Percentiles rank a stretch among this genome's conserved stretches.
Conservation (phyloP, 2,113 vertebrate genomes). For the Epinephelus cyanopodus region DNA sequence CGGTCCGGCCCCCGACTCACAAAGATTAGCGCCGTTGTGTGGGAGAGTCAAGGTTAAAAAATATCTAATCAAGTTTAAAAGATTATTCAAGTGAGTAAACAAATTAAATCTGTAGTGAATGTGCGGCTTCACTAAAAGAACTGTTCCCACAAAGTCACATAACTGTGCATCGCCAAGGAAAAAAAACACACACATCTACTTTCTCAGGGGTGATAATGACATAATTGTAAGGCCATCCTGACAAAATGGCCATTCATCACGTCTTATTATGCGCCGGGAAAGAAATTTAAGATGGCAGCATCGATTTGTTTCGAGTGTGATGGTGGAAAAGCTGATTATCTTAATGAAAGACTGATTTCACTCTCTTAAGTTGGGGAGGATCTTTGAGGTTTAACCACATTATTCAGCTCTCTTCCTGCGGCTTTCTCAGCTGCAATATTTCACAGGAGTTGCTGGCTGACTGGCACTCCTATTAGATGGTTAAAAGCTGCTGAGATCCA, state of each 20-base stretch:
- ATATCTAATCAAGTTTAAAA: conserved; percentile 47
- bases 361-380: conserved; percentile 56
- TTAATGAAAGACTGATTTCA: conserved; percentile 75
- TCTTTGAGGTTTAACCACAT: conserved; percentile 72
- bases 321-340: conserved; percentile 69
- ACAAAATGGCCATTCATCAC: conserved; percentile 74
- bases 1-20: neutral
- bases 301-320: conserved; percentile 59
- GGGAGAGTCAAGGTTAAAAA: conserved; percentile 57
- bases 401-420: conserved; percentile 53
- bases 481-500: conserved; percentile 47
- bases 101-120: conserved; percentile 48
- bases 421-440: conserved; percentile 42
- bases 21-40: conserved; percentile 32
- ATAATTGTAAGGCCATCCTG: conserved; percentile 76
- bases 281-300: conserved; percentile 69
- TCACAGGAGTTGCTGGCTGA: conserved; percentile 34
- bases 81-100: conserved; percentile 60
- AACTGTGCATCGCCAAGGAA: conserved; percentile 15
- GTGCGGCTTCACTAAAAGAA: conserved; percentile 4
- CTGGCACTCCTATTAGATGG: conserved; percentile 49
- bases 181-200: conserved; percentile 41
- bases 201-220: conserved; percentile 75
- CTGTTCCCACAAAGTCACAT: conserved; percentile 60
- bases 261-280: conserved; percentile 54